A percentile compares a stretch with the other conserved stretches of the same genome.
Evolutionary conservation across 2,888 invertebrate genomes (phyloP).

Genomic region (Ochlodes sylvanus): DNA sequence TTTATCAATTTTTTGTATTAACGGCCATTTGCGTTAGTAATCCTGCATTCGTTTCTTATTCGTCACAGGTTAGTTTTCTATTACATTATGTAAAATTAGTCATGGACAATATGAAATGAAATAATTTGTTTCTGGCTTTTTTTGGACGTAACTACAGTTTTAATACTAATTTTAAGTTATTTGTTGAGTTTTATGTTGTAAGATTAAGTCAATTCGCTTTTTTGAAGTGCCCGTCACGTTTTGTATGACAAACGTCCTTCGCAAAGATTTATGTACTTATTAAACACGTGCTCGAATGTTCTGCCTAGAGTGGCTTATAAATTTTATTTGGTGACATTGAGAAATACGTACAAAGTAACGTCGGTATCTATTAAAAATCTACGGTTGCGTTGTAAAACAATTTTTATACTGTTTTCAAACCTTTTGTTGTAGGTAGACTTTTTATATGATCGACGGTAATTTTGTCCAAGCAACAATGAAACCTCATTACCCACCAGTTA

Average conservation of each 20-base stretch:
- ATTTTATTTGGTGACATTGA: slow-evolving; percentile 27
- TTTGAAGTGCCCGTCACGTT: background rate
- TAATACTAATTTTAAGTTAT: too few species aligned
- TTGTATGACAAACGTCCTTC: background rate
- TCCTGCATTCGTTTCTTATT: background rate
- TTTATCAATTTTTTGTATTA: slow-evolving; percentile 2
- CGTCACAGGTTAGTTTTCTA: too few species aligned
- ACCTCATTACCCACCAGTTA: too few species aligned
- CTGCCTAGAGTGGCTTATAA: slow-evolving; percentile 2
- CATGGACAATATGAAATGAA: too few species aligned
- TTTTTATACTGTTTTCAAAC: background rate
- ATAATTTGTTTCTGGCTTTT: background rate
- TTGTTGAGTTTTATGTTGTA: too few species aligned
- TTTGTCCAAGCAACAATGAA: too few species aligned
- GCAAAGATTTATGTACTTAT: background rate
- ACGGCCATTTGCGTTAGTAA: slow-evolving; percentile 17
- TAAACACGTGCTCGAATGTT: slow-evolving; percentile 16
- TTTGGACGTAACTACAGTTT: background rate
- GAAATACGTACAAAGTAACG: slow-evolving; percentile 12
- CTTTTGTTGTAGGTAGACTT: background rate
- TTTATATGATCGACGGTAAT: background rate
- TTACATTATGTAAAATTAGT: too few species aligned
- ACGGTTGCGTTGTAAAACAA: slow-evolving; percentile 8
- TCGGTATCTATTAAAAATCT: slow-evolving; percentile 6
- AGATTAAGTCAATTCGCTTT: background rate